A percentile compares a stretch with the other conserved stretches of the same genome.
phyloP scores from a whole-genome alignment of 2,888 invertebrate species.

The Eristalis tenax region DNA sequence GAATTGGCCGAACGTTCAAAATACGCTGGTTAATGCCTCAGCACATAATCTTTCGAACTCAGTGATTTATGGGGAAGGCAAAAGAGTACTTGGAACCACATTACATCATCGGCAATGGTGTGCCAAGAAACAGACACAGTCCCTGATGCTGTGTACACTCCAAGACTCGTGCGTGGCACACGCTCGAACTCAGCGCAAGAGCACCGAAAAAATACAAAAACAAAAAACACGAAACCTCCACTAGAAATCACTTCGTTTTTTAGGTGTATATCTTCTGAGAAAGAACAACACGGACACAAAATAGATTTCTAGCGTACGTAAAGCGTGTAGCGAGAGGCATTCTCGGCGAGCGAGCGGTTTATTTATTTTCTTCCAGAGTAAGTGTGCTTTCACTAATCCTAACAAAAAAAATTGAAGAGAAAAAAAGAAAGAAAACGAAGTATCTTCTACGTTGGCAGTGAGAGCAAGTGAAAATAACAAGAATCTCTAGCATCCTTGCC shows the following conservation, averaged over 20 bases:
- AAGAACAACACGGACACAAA: slow-evolving; percentile 24
- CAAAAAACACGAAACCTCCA: slow-evolving; percentile 25
- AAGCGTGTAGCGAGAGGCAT: slow-evolving; percentile 19
- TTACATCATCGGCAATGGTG: slow-evolving; percentile 57
- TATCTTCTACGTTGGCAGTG: slow-evolving; percentile 17
- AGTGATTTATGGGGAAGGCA: slow-evolving; percentile 14
- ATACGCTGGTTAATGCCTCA: not conserved
- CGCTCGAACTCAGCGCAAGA: slow-evolving; percentile 30
- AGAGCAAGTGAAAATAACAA: slow-evolving; percentile 39
- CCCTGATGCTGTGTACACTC: slow-evolving; percentile 31
- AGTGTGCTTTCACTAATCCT: slow-evolving; percentile 64
- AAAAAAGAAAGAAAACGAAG: not conserved
- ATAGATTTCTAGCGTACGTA: slow-evolving; percentile 6
- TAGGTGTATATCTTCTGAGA: slow-evolving; percentile 12
- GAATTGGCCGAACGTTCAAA: not conserved
- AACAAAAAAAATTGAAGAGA: slow-evolving; percentile 25
- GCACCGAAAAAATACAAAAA: not conserved
- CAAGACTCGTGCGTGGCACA: slow-evolving; percentile 55
- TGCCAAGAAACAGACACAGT: slow-evolving; percentile 58
- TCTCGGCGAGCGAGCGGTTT: slow-evolving; percentile 38
- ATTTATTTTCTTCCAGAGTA: slow-evolving; percentile 68
- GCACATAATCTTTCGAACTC: not conserved
- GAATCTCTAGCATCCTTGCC: slow-evolving; percentile 49
- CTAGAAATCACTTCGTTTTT: slow-evolving; percentile 28
- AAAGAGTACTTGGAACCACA: slow-evolving; percentile 11